A percentile compares a stretch with the other conserved stretches of the same genome.
These are phyloP conservation scores for Scaeva pyrastri DNA, from an alignment of 2,888 invertebrate species.

Conservation along the genomic window DNA sequence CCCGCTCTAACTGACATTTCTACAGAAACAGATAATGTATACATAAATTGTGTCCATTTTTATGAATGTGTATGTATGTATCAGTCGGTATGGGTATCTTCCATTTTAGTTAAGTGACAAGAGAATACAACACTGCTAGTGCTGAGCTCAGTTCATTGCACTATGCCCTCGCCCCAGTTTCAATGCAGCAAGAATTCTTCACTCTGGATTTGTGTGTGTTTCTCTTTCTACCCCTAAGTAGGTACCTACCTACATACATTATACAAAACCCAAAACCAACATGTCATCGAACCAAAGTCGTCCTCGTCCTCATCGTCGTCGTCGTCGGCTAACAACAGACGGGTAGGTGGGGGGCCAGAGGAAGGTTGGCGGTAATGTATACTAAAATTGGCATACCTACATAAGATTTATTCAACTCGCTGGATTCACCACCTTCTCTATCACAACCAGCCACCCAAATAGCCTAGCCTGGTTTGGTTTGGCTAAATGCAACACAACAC, in stretches of 20 bases:
- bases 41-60: constrained; percentile 28
- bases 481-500: background rate
- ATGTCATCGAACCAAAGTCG: constrained; percentile 55
- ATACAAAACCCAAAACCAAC: background rate
- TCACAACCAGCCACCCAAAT: constrained; percentile 51
- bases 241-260: background rate
- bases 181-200: constrained; percentile 58
- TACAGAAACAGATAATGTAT: background rate
- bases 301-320: too few relatives aligned
- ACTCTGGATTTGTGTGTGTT: constrained; percentile 50
- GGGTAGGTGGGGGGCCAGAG: background rate
- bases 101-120: background rate
- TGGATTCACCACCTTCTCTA: constrained; percentile 56
- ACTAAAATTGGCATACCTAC: constrained; percentile 66
- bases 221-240: constrained; percentile 70
- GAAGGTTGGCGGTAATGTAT: constrained; percentile 39
- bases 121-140: constrained; percentile 24
- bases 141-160: constrained; percentile 81
- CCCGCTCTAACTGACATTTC: constrained; percentile 68
- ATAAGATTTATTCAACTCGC: constrained; percentile 71
- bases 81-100: background rate
- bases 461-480: constrained; percentile 51
- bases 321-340: background rate
- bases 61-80: constrained; percentile 21
- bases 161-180: constrained; percentile 83